Conservation (phyloP, 2,888 invertebrate genomes). For the Leptopterna dolabrata region DNA sequence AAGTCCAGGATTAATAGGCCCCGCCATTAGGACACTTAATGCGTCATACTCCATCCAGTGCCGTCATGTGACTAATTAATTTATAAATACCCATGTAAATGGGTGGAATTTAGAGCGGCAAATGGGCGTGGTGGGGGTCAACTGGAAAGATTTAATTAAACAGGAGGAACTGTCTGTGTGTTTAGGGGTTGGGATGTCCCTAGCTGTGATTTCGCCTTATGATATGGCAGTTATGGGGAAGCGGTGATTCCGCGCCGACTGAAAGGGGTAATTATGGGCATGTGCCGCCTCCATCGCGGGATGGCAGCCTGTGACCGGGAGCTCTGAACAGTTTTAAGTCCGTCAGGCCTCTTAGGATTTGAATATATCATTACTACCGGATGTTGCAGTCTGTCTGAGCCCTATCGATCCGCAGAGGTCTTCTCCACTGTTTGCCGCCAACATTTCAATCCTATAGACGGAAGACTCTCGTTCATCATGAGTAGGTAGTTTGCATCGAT, state of each 20-base stretch:
- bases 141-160: constrained; percentile 50
- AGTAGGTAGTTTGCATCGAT: no score
- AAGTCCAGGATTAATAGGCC: constrained; percentile 48
- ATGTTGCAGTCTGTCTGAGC: constrained; percentile 37
- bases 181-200: constrained; percentile 18
- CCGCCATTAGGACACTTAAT: constrained; percentile 51
- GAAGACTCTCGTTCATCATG: no score
- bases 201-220: neutral
- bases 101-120: constrained; percentile 33
- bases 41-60: constrained; percentile 36
- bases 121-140: constrained; percentile 21
- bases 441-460: neutral
- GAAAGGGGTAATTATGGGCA: constrained; percentile 50
- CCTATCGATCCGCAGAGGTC: neutral
- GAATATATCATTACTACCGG: constrained; percentile 37
- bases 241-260: constrained; percentile 28
- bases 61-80: constrained; percentile 45
- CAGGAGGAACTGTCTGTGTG: constrained; percentile 32
- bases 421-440: neutral
- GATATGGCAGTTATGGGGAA: constrained; percentile 39
- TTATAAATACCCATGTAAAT: constrained; percentile 53
- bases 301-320: neutral
- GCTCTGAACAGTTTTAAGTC: constrained; percentile 28
- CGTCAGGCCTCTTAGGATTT: constrained; percentile 24
- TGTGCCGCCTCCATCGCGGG: constrained; percentile 10